Evolutionary conservation across 2,113 vertebrate species (phyloP).

Genomic region (Lophochroa leadbeateri): DNA sequence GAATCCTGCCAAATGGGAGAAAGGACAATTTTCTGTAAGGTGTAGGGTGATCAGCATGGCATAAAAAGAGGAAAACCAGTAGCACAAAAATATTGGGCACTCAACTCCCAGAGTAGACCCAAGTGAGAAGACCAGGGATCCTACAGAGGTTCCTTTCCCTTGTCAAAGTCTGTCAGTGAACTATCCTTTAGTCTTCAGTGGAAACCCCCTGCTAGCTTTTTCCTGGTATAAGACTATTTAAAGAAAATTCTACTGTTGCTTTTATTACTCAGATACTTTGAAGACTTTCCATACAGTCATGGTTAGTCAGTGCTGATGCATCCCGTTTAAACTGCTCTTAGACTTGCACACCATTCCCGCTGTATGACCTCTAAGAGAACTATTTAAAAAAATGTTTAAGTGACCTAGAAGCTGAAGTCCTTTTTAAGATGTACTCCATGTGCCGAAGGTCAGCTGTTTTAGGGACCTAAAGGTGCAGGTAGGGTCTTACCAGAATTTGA

Average conservation of each 20-base stretch:
- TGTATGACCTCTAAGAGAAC: background rate
- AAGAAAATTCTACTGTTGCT: constrained; percentile 1
- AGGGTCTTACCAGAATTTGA: background rate
- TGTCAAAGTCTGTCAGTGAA: background rate
- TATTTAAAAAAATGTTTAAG: background rate
- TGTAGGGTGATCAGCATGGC: background rate
- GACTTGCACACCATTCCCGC: background rate
- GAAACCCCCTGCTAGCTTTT: background rate
- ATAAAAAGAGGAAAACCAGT: background rate
- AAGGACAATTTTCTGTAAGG: background rate
- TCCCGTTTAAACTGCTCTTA: background rate
- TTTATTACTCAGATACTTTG: background rate
- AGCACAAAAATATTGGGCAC: background rate
- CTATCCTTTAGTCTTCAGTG: background rate
- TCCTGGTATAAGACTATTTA: background rate
- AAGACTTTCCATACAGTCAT: background rate
- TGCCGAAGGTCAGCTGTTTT: background rate
- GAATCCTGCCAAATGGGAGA: background rate
- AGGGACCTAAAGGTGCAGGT: background rate
- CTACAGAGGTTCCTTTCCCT: background rate
- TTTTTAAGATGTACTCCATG: background rate
- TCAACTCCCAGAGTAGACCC: background rate
- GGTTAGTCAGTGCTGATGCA: background rate
- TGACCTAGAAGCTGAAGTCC: background rate
- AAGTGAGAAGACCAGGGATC: background rate